Evolutionary conservation across 2,113 vertebrate species (phyloP).

Genomic region (Condylura cristata): DNA sequence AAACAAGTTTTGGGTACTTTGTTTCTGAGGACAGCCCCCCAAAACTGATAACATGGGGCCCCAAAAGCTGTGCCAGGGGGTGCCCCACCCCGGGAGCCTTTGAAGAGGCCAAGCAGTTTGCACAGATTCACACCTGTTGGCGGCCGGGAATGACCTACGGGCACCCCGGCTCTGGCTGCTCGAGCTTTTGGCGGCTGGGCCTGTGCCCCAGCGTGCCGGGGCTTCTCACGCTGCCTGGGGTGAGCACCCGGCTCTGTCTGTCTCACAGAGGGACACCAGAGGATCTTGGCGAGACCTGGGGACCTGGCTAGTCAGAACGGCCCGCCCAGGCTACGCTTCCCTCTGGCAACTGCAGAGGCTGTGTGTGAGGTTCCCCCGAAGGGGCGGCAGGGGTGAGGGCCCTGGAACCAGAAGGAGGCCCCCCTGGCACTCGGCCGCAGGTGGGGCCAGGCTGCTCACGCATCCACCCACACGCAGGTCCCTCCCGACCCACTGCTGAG

Average conservation of each 20-base stretch:
- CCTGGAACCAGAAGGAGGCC: background rate
- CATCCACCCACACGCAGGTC: background rate
- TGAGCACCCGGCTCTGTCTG: background rate
- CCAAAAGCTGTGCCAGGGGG: fast-evolving
- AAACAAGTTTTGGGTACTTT: background rate
- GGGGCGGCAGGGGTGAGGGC: background rate
- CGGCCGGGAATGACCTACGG: background rate
- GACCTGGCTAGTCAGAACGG: background rate
- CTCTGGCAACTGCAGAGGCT: background rate
- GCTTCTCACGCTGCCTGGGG: background rate
- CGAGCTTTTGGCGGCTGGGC: background rate
- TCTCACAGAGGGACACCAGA: background rate
- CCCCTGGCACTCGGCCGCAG: background rate
- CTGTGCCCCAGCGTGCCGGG: background rate
- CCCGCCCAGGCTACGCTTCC: background rate
- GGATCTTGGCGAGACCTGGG: background rate
- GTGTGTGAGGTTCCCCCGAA: background rate
- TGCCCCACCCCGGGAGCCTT: background rate
- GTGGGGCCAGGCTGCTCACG: background rate
- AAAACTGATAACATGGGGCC: background rate
- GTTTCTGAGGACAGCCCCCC: background rate
- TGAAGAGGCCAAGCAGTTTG: background rate
- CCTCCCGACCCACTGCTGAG: background rate
- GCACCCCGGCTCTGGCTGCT: background rate
- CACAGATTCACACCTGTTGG: background rate